Evolutionary conservation across 2,797 vertebrate genomes (phyloP), one percentile per base, ranked within the genome.

Genomic region (Eleutherodactylus coqui): DNA sequence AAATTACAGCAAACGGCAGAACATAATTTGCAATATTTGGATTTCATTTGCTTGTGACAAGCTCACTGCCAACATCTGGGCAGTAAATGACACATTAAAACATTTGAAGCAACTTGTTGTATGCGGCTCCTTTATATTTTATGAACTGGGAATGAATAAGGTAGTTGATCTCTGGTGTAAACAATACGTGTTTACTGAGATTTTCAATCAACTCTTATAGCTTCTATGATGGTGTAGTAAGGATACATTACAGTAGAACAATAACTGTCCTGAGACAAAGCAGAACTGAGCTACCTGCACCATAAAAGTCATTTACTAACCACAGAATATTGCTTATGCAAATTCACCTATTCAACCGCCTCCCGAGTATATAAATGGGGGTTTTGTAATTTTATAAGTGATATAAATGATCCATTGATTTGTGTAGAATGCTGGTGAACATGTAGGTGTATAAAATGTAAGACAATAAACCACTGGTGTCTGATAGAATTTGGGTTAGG

Each of bases 71-170:
- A 72, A 72, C 62, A 73, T 47, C 80, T 76, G 79, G 62, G 58
- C 58, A 80, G 58, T 80, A 80, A 80, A 62, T 80, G 36, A 32
- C 78, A 80, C 38, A 27, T 43, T 80, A 64, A 80, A 80, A 17
- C 41, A 80, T 45, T 47, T 16, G 10, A 47, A 79, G 32, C 77
- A 60, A 64, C 41, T 77, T 77, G 21, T 79, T 79, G 60, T 62
- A 34, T 45, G 38, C 0, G 14, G 24, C 69, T 45, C 69, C 38
- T 72, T 72, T 72, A 72, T 72, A 72, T 72, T 72, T 45, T 72
- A 72, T 72, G 38, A 72, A 72, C 38, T 72, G 38, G 69, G 38
- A 43, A 72, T 14, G 69, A 72, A 43, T 72, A 36, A 24, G 69
- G 38, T 45, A 41, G 38, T 27, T 72, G 69, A 43, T 72, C 41